Base-by-base conservation (phyloP, 2,797 vertebrate genomes). In the Diplodus sargus region DNA sequence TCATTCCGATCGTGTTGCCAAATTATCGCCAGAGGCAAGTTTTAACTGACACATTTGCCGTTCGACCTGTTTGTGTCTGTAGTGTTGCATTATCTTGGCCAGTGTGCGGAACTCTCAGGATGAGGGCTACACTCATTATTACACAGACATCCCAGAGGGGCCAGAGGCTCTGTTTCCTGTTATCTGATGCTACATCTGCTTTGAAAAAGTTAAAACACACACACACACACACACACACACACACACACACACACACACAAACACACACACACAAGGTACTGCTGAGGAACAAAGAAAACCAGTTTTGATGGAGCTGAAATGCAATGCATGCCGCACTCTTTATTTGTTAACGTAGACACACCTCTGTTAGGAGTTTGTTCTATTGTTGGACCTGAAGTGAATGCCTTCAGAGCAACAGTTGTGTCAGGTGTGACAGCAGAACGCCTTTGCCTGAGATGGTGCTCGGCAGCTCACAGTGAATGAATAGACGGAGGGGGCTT, bases 161-260 rank as follows among this genome's bases (percentile, higher is more conserved):
- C 51, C 60, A 51, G 53, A 76, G 20, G 54, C 43, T 58, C 15
- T 0, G 5, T 59, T 62, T 39, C 62, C 30, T 47, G 10, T 71
- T 59, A 68, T 64, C 51, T 70, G 42, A 67, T 64, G 52, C 52
- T 20, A 6, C n/a, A 62, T 58, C 28, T 67, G 12, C 12, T 70
- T 16, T 59, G 17, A 16, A 16, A 34, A 39, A 42, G 20, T 5
- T 1, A 13, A 45, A 53, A 1, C 6, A 7, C 30, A 34, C 30
- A 30, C 30, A 30, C 30, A 30, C 30, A 30, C 30, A 30, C 30
- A 30, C 30, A 30, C 5, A 34, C 6, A 34, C 25, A 28, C 25
- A 28, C 25, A 28, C 25, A 28, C 25, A 28, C 25, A 28, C 25
- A 28, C 25, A 28, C 25, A 28, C 25, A 34, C 6, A 34, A 7